These are phyloP conservation scores for Trachythela sp. DNA, from an alignment of 64 coral and sea anemone genomes.

Conservation along the genomic window DNA sequence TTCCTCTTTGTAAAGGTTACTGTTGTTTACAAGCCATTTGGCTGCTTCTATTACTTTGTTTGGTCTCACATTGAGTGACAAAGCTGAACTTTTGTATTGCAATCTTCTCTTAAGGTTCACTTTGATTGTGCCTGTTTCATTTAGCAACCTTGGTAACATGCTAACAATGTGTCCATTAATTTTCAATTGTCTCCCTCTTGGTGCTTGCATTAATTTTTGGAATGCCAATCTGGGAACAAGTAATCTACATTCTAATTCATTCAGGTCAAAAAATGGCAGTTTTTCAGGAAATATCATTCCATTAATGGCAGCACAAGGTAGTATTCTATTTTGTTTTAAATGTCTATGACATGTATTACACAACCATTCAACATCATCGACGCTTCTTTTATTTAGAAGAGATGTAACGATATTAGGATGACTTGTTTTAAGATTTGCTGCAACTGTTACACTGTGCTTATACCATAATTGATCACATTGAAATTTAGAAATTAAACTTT, in stretches of 20 bases:
- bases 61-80: slow-evolving; percentile 25
- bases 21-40: background rate
- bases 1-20: slow-evolving; percentile 4
- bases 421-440: background rate
- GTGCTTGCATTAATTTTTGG: background rate
- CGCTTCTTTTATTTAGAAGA: background rate
- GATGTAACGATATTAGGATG: background rate
- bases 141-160: background rate
- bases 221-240: background rate
- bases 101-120: slow-evolving; percentile 2
- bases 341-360: background rate
- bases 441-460: background rate
- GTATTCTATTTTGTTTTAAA: background rate
- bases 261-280: background rate
- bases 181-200: background rate
- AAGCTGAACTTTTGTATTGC: slow-evolving; percentile 13
- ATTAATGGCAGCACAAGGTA: background rate
- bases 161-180: background rate
- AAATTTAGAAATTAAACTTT: background rate
- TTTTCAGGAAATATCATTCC: background rate
- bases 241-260: background rate
- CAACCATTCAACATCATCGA: background rate
- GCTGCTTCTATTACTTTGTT: slow-evolving; percentile 4
- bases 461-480: background rate
- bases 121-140: background rate